Evolutionary conservation across 2,113 vertebrate species (phyloP).

Genomic region (Cryptoleucopteryx plumbea): DNA sequence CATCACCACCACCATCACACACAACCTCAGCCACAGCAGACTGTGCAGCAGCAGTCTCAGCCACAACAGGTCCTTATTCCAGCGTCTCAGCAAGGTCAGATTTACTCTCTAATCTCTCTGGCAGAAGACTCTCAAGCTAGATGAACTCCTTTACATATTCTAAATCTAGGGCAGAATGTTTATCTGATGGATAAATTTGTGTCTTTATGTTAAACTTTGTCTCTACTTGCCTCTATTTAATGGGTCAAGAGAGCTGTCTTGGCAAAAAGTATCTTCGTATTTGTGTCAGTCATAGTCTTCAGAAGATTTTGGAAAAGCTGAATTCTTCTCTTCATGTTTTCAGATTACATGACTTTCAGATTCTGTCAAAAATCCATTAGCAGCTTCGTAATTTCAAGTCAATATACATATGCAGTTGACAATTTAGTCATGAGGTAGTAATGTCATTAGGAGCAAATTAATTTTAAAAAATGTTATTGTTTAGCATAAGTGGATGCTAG

Average conservation of each 20-base stretch:
- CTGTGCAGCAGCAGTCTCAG: constrained; percentile 69
- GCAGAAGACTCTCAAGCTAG: not conserved
- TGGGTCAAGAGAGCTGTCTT: not conserved
- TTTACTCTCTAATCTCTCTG: not conserved
- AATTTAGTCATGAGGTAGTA: not conserved
- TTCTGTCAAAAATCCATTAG: not conserved
- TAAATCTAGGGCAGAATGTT: not conserved
- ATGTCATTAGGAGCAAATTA: not conserved
- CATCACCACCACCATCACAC: constrained; percentile 75
- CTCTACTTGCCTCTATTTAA: not conserved
- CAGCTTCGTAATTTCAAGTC: not conserved
- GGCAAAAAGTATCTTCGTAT: not conserved
- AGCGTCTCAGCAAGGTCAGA: constrained; percentile 88
- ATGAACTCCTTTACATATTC: not conserved
- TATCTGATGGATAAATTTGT: not conserved
- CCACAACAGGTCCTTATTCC: constrained; percentile 87
- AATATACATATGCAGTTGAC: not conserved
- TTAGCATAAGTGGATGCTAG: not conserved
- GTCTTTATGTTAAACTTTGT: not conserved
- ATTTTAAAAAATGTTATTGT: not conserved
- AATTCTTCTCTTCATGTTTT: not conserved
- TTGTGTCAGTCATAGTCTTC: not conserved
- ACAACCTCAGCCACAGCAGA: constrained; percentile 73
- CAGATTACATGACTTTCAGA: not conserved
- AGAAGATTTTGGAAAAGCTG: not conserved